Percentiles rank a stretch among this genome's conserved stretches.
Evolutionary conservation across 1,140 invertebrate species (phyloP).

Genomic region (silkworm (Bombyx mori)): ASM3026992v2 NC_085114.1:7874001-7874500

Average conservation of each 20-base stretch:
- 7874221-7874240: slow-evolving; percentile 44
- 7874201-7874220: slow-evolving; percentile 31
- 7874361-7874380: slow-evolving; percentile 15
- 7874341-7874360: slow-evolving; percentile 34
- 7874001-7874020: too few species aligned
- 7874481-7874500: neutral
- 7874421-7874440: slow-evolving; percentile 10
- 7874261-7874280: slow-evolving; percentile 52
- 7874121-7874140: too few species aligned
- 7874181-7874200: too few species aligned
- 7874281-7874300: slow-evolving; percentile 40
- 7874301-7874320: slow-evolving; percentile 50
- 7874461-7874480: neutral
- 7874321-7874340: slow-evolving; percentile 47
- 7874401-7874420: slow-evolving; percentile 8
- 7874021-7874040: too few species aligned
- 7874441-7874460: neutral
- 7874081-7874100: too few species aligned
- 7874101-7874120: too few species aligned
- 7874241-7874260: slow-evolving; percentile 28
- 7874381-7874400: slow-evolving; percentile 16
- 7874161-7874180: too few species aligned
- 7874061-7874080: too few species aligned
- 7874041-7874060: too few species aligned
- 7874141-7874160: too few species aligned